phyloP scores from a whole-genome alignment of 2,113 vertebrate genomes.

The Tamias sibiricus region DNA sequence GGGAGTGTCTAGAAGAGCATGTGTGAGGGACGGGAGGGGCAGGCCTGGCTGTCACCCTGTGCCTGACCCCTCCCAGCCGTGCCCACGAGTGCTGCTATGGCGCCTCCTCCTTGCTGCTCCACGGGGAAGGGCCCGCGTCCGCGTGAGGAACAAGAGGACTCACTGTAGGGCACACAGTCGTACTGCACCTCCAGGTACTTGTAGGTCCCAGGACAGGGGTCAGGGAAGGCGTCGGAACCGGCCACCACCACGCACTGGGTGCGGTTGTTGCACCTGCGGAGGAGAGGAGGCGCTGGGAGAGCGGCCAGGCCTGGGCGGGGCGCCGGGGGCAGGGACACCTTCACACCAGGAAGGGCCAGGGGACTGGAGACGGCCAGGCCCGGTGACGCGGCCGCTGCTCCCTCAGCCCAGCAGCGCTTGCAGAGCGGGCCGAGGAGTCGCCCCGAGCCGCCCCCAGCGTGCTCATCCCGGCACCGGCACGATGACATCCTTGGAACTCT shows the following conservation, averaged over 20 bases:
- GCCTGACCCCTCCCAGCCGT: background rate
- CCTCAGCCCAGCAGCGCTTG: no score
- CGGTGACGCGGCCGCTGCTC: no score
- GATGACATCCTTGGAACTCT: no score
- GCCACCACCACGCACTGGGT: slow-evolving; percentile 96
- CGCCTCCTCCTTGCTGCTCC: slow-evolving; percentile 63
- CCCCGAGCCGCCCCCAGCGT: no score
- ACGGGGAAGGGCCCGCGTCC: slow-evolving; percentile 37
- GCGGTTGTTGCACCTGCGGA: slow-evolving; percentile 94
- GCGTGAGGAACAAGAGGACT: slow-evolving; percentile 86
- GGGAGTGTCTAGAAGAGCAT: background rate
- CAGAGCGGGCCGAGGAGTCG: no score
- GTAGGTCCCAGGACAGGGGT: slow-evolving; percentile 96
- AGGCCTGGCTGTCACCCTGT: background rate
- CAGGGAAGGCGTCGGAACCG: slow-evolving; percentile 94
- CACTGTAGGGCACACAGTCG: slow-evolving; percentile 97
- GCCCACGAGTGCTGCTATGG: background rate
- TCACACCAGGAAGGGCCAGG: background rate
- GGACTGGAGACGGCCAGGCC: background rate
- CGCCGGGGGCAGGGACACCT: background rate
- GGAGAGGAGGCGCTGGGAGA: background rate
- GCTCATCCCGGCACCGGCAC: no score
- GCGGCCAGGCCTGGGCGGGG: background rate
- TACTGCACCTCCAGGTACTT: slow-evolving; percentile 98
- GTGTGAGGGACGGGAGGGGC: background rate